Evolutionary conservation across 2,113 vertebrate genomes (phyloP), one percentile per base, ranked within the genome.

Genomic region (Nematolebias whitei): DNA sequence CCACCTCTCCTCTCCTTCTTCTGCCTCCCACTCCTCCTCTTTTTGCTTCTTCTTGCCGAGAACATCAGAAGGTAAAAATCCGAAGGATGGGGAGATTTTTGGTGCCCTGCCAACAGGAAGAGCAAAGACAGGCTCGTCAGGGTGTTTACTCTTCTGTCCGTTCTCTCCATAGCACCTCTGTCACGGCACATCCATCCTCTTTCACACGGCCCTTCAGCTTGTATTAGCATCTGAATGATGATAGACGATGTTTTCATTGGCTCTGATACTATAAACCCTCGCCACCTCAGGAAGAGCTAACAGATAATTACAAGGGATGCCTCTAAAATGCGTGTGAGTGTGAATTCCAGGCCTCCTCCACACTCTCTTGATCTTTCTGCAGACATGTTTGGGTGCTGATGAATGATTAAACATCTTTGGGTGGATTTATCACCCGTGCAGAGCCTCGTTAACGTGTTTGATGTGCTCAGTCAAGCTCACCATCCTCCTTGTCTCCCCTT

Each of bases 241-340:
- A 85, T 82, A 63, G 61, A 82, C 78, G 60, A 80, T 78, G 70
- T 76, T 85, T 76, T 69, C 60, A 73, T 68, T 68, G 48, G 44
- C 44, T 74, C 40, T 76, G 72, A 79, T 70, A 51, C 60, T 61
- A 69, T 23, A 76, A 81, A 74, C 50, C 19, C 22, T 61, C 16
- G 16, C 24, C 2, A 4, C 52, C 58, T 74, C 68, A 52, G 52
- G 68, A 76, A 58, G 66, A 74, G 51, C 38, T 20, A 62, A 68
- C 54, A 44, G 39, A 59, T 63, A 55, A 73, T 61, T 71, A 60
- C 63, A 47, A 74, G 54, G 50, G 48, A 49, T 65, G 56, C 55
- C 58, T 64, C 48, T 59, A 13, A 65, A 44, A 68, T 63, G 62
- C 12, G 53, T 57, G 63, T 63, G 52, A 55, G 35, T 63, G 22